phyloP scores from a whole-genome alignment of 1,140 invertebrate genomes.

The Leptinotarsa defecta region DNA sequence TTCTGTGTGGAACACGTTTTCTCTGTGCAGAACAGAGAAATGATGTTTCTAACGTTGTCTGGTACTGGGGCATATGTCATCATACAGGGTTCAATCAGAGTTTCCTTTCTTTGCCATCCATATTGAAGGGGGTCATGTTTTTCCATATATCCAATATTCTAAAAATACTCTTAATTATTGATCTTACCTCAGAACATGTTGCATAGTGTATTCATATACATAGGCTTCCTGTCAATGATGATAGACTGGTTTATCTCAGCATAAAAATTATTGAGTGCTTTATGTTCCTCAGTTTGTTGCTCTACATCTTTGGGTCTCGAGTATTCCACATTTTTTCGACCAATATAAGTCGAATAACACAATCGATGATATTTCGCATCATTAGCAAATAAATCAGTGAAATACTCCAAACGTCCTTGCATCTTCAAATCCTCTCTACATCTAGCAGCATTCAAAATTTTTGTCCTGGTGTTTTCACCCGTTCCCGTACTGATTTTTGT shows the following conservation, averaged over 20 bases:
- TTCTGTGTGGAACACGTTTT: too few relatives aligned
- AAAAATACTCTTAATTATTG: conserved; percentile 7
- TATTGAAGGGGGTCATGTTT: not conserved
- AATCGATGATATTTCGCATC: conserved; percentile 6
- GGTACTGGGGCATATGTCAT: too few relatives aligned
- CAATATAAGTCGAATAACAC: not conserved
- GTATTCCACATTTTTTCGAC: conserved; percentile 6
- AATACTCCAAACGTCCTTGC: not conserved
- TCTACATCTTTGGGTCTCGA: not conserved
- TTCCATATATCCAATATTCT: not conserved
- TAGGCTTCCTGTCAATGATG: not conserved
- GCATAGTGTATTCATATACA: not conserved
- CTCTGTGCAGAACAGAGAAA: too few relatives aligned
- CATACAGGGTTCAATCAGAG: too few relatives aligned
- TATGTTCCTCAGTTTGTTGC: conserved; percentile 1
- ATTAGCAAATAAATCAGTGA: not conserved
- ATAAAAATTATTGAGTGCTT: not conserved
- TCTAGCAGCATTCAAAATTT: not conserved
- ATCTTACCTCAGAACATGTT: not conserved
- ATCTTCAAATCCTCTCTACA: not conserved
- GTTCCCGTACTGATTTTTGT: not conserved
- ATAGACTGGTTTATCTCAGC: not conserved
- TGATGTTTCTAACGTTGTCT: too few relatives aligned
- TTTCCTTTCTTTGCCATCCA: not conserved
- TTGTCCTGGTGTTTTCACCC: not conserved